Conservation (phyloP, 1,140 invertebrate species). For the Fopius arisanus region DNA sequence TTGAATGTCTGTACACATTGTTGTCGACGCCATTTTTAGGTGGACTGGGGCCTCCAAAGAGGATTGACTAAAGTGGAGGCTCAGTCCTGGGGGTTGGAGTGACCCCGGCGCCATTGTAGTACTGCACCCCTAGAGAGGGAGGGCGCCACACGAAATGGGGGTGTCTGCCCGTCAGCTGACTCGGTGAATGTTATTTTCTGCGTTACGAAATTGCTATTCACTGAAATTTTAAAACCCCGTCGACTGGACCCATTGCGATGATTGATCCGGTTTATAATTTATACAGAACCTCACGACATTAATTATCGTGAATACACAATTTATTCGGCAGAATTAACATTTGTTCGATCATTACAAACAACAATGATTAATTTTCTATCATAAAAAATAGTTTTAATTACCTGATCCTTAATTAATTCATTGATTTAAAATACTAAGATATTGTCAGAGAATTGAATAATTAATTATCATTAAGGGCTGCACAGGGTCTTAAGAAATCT, state of each 20-base stretch:
- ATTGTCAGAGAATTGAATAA: neutral
- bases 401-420: neutral
- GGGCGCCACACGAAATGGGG: no score
- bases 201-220: no score
- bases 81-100: no score
- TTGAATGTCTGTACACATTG: slow-evolving; percentile 64
- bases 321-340: neutral
- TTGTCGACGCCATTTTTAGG: slow-evolving; percentile 55
- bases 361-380: neutral
- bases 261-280: neutral
- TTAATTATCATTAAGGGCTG: neutral
- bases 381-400: neutral
- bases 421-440: neutral
- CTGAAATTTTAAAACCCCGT: no score
- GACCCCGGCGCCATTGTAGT: no score
- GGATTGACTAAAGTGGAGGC: no score
- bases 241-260: no score
- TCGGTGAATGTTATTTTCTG: no score
- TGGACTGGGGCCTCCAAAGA: no score
- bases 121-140: no score
- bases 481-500: no score
- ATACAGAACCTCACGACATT: neutral
- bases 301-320: neutral
- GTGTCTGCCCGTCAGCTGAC: no score
- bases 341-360: neutral